Percentiles rank a stretch among this genome's conserved stretches.
phyloP scores from a whole-genome alignment of 1,140 invertebrate species.

The Himalopsyche phryganea region DNA sequence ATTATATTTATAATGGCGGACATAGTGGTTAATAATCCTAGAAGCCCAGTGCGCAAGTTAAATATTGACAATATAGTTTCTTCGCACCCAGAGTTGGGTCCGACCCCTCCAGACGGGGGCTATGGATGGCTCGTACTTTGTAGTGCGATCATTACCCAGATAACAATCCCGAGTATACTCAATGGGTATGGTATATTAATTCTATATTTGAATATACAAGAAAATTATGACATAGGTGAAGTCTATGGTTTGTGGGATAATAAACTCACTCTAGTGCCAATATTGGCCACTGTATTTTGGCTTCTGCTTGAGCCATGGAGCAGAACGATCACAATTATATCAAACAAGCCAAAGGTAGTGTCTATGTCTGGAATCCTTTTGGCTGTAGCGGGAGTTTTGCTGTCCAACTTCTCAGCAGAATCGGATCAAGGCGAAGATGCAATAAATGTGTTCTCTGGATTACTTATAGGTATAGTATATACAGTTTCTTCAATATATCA shows the following conservation, averaged over 20 bases:
- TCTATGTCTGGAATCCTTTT: conserved; percentile 49
- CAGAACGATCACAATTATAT: conserved; percentile 49
- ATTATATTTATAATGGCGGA: no score
- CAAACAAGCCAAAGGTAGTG: conserved; percentile 53
- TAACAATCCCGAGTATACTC: conserved; percentile 53
- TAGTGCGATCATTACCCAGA: conserved; percentile 56
- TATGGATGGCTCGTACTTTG: conserved; percentile 64
- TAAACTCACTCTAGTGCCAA: conserved; percentile 53
- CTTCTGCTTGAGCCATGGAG: conserved; percentile 56
- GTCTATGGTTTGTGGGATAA: conserved; percentile 48
- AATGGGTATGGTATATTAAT: conserved; percentile 55
- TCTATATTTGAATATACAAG: conserved; percentile 44
- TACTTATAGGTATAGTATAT: conserved; percentile 42
- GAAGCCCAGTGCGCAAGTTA: neutral
- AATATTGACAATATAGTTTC: conserved; percentile 54
- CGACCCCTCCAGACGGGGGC: conserved; percentile 59
- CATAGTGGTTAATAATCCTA: no score
- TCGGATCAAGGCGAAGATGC: conserved; percentile 44
- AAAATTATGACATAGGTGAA: conserved; percentile 44
- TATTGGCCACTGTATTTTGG: conserved; percentile 53
- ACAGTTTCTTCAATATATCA: neutral
- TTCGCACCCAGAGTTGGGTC: conserved; percentile 61
- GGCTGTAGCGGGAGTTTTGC: conserved; percentile 46
- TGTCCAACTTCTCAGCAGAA: conserved; percentile 47
- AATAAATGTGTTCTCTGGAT: conserved; percentile 48